phyloP scores from a whole-genome alignment of 2,797 vertebrate genomes.

The Spea hammondii region DNA sequence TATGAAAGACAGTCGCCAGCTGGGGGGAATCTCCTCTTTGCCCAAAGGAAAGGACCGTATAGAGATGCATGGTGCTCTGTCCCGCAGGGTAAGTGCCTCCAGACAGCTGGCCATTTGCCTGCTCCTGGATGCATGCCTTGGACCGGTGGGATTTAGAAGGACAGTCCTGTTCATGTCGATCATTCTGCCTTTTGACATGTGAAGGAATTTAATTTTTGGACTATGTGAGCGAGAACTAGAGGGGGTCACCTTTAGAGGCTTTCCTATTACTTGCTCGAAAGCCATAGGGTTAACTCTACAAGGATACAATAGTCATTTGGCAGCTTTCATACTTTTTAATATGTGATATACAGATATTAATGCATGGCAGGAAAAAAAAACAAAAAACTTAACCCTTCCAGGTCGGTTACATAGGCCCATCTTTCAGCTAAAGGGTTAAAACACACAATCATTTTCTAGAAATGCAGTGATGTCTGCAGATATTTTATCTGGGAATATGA shows the following conservation, averaged over 20 bases:
- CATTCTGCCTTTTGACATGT: no score
- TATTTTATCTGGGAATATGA: no score
- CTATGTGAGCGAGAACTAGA: no score
- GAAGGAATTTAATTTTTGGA: background rate
- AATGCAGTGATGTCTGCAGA: no score
- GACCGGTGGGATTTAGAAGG: background rate
- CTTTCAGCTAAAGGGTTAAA: no score
- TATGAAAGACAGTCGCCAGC: constrained; percentile 53
- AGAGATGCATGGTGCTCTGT: constrained; percentile 54
- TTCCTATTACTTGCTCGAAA: no score
- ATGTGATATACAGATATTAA: constrained; percentile 7
- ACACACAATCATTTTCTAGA: no score
- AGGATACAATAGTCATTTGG: background rate
- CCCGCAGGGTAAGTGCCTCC: constrained; percentile 64
- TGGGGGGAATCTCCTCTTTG: constrained; percentile 39
- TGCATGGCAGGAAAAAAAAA: background rate
- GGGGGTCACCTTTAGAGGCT: no score
- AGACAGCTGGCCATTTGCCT: constrained; percentile 3
- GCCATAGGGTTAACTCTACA: no score
- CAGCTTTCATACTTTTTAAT: background rate
- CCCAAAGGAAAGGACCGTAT: constrained; percentile 51
- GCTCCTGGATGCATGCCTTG: background rate
- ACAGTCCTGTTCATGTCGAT: background rate
- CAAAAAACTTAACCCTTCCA: background rate
- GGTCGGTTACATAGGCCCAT: no score